Evolutionary conservation across 2,113 vertebrate genomes (phyloP).

Genomic region (Megatriorchis doriae): DNA sequence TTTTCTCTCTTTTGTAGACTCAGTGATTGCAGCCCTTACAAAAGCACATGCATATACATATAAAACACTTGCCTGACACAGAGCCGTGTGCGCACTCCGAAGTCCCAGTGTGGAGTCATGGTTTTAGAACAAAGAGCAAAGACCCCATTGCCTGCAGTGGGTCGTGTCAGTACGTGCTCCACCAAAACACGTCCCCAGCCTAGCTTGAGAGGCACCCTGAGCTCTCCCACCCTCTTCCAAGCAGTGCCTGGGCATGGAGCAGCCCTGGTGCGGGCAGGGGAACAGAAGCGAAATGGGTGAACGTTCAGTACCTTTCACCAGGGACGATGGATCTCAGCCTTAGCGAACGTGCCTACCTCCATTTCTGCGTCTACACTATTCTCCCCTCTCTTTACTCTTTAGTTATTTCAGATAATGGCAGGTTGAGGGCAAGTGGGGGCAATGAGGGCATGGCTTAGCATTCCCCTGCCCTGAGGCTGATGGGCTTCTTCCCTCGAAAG

Average conservation of each 20-base stretch:
- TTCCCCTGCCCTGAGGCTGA: not conserved
- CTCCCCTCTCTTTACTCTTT: not conserved
- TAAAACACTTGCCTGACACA: not conserved
- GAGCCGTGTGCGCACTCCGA: not conserved
- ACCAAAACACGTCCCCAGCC: not conserved
- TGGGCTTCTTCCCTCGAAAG: not conserved
- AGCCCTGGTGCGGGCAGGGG: not conserved
- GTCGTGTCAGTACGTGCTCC: not conserved
- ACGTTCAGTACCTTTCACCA: not conserved
- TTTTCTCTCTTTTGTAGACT: not conserved
- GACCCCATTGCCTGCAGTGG: not conserved
- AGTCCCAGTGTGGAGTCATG: not conserved
- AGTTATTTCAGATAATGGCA: not conserved
- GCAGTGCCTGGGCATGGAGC: not conserved
- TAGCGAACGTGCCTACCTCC: accelerated
- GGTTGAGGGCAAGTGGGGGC: not conserved
- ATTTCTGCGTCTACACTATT: not conserved
- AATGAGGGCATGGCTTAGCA: not conserved
- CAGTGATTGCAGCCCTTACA: not conserved
- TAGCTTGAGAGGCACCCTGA: not conserved
- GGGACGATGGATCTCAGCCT: not conserved
- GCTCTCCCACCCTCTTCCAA: not conserved
- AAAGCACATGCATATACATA: not conserved
- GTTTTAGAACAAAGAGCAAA: not conserved
- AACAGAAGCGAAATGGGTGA: not conserved